Evolutionary conservation across 2,113 vertebrate genomes (phyloP), one percentile per base, ranked within the genome.

Genomic region (Murina feae): DNA sequence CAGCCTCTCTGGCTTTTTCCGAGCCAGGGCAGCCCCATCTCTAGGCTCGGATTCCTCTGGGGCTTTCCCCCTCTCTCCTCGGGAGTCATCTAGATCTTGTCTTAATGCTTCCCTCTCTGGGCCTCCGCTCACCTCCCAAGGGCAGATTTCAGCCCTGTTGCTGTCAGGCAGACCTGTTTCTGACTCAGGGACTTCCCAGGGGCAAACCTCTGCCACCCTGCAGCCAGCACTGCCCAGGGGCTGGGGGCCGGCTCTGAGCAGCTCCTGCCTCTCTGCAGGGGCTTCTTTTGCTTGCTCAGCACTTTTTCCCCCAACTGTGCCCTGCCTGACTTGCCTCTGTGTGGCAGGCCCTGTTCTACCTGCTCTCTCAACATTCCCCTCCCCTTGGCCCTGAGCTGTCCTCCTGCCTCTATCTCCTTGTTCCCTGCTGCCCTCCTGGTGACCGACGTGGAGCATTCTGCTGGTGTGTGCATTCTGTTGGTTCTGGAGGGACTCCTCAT

Each of bases 401-500:
- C 74, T 93, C 78, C 25, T 88, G 30, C 82, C 82, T 72, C 69
- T 75, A 35, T 94, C 94, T 37, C 91, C 94, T 37, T 93, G 91
- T 35, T 88, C 91, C 65, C 53, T 68, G 35, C 81, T 66, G 35
- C 44, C 53, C 5, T 92, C 82, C 86, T 35, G 79, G 47, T 69
- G 87, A 60, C 42, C 37, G 47, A 37, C 86, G 1, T 32, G 91
- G 53, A 97, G 58, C 11, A 95, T 25, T 1, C 47, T 82, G 96
- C 96, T 92, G 4, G 97, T 91, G 0, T 97, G 96, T 39, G 96
- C 91, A 4, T 97, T 98, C 89, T 97, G 97, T 71, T 97, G 98
- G 60, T 93, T 97, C 82, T 97, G 97, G 47, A 92, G 96, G 3
- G 90, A 96, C 6, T 96, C 94, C 55, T 97, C 96, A 5, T 98